These are phyloP conservation scores for Phalacrocorax pelagicus DNA, from an alignment of 2,113 vertebrate genomes.

Conservation along the genomic window DNA sequence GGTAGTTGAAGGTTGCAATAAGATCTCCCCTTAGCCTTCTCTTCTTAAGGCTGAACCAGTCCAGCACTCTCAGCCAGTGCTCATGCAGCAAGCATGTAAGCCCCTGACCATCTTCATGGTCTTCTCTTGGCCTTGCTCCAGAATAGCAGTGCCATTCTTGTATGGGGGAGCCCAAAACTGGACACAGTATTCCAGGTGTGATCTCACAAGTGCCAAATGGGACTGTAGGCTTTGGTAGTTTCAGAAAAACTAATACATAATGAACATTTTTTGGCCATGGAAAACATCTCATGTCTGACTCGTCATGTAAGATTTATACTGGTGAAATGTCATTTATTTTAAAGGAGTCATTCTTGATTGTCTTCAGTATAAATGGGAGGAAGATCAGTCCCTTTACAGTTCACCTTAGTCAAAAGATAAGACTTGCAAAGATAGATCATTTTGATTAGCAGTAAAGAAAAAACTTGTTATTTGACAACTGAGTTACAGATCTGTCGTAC, in stretches of 20 bases:
- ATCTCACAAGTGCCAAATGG: neutral
- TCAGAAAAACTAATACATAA: neutral
- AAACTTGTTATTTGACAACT: neutral
- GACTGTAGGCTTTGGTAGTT: neutral
- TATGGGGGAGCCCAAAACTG: neutral
- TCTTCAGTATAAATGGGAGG: neutral
- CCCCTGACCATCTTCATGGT: neutral
- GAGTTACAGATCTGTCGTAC: neutral
- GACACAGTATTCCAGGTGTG: neutral
- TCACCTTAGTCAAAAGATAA: neutral
- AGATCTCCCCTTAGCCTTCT: neutral
- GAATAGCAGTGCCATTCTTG: neutral
- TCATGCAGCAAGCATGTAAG: neutral
- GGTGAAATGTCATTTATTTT: neutral
- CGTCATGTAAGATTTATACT: neutral
- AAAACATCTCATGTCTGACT: neutral
- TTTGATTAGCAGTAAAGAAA: neutral
- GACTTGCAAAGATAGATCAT: neutral
- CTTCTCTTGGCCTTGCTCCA: neutral
- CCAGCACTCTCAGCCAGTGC: neutral
- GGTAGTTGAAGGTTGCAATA: neutral
- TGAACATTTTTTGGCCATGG: neutral
- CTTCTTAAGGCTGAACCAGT: neutral
- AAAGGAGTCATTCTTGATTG: neutral
- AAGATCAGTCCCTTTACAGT: neutral